Evolutionary conservation across 2,888 invertebrate genomes (phyloP).

Genomic region (Heteromyza rotundicornis): DNA sequence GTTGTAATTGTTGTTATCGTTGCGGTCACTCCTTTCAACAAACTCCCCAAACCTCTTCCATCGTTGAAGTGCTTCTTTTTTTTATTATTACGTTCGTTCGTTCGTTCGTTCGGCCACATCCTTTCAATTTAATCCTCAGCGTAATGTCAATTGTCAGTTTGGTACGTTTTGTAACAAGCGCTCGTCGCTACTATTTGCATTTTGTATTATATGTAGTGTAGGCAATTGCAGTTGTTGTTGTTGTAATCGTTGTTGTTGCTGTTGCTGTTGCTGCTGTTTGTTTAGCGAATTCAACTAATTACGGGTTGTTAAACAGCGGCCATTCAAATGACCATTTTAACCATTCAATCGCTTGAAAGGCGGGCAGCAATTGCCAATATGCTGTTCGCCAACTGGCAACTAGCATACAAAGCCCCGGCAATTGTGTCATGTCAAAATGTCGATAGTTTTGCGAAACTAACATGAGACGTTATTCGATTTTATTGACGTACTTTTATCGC

Average conservation of each 20-base stretch:
- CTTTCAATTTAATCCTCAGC: conserved; percentile 30
- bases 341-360: conserved; percentile 43
- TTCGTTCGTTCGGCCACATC: conserved; percentile 28
- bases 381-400: too few species aligned
- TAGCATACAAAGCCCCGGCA: conserved; percentile 7
- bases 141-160: conserved; percentile 53
- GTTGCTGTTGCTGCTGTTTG: too few species aligned
- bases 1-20: background rate
- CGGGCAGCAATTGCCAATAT: too few species aligned
- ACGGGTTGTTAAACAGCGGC: conserved; percentile 54
- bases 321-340: conserved; percentile 55
- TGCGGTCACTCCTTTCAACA: conserved; percentile 1
- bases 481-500: too few species aligned
- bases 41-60: background rate
- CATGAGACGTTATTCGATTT: too few species aligned
- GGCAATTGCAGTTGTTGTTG: background rate
- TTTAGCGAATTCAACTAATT: conserved; percentile 52
- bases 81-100: too few species aligned
- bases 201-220: background rate
- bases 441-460: background rate
- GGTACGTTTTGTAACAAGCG: conserved; percentile 28
- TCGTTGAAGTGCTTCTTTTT: too few species aligned
- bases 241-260: background rate
- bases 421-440: conserved; percentile 20
- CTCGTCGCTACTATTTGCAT: background rate